Percentiles rank a stretch among this genome's conserved stretches.
Conservation (phyloP, 2,797 vertebrate genomes). For the Triplophysa yarkandensis region DNA sequence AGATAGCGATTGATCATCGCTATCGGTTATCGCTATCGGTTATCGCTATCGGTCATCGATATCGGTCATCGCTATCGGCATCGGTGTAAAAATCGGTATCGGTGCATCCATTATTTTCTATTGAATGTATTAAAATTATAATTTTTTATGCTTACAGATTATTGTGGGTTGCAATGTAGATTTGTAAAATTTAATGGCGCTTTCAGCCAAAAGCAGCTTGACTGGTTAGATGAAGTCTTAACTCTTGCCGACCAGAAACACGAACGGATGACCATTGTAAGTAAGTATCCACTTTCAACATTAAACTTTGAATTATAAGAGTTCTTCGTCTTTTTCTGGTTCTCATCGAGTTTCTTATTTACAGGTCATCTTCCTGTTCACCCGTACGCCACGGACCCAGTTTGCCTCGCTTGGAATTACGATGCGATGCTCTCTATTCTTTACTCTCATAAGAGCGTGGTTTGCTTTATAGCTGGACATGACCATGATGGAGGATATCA, state of each 20-base stretch:
- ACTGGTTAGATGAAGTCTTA: slow-evolving; percentile 86
- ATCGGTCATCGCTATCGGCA: too few species aligned
- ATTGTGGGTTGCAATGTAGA: slow-evolving; percentile 65
- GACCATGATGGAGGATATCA: slow-evolving; percentile 86
- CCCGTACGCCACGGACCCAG: slow-evolving; percentile 70
- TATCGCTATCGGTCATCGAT: too few species aligned
- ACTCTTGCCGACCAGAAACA: slow-evolving; percentile 78
- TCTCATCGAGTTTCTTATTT: neutral
- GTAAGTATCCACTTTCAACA: slow-evolving; percentile 74
- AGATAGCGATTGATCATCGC: too few species aligned
- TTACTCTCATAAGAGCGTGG: slow-evolving; percentile 81
- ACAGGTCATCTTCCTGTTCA: slow-evolving; percentile 91
- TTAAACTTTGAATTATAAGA: neutral
- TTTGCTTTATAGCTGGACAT: slow-evolving; percentile 89
- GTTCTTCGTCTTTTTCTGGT: neutral
- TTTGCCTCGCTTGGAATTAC: slow-evolving; percentile 91
- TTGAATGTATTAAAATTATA: neutral
- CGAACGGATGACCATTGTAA: slow-evolving; percentile 84
- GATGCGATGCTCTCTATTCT: slow-evolving; percentile 77
- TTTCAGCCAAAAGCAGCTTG: slow-evolving; percentile 86
- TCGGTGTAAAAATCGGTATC: too few species aligned
- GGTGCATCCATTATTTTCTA: too few species aligned
- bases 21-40: too few species aligned
- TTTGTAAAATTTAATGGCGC: slow-evolving; percentile 92
- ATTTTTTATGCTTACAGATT: slow-evolving; percentile 48